phyloP scores from a whole-genome alignment of 2,113 vertebrate species.

The Pungitius pungitius region DNA sequence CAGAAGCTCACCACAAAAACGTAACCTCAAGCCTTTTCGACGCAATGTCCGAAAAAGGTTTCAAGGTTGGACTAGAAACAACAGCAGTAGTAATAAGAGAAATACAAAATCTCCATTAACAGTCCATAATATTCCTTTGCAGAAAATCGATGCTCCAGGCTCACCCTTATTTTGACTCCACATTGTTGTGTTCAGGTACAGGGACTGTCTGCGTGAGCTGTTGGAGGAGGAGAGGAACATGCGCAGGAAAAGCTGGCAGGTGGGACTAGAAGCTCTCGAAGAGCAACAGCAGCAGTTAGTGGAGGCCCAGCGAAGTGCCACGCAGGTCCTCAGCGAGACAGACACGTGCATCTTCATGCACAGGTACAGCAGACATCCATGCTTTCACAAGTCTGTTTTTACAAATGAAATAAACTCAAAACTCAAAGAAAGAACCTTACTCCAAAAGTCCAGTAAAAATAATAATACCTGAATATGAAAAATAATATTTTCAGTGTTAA shows the following conservation, averaged over 20 bases:
- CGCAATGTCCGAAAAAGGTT: not conserved
- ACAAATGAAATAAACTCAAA: not conserved
- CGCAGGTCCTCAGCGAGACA: slow-evolving; percentile 53
- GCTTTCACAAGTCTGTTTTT: not conserved
- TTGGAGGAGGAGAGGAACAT: slow-evolving; percentile 65
- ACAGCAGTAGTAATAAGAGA: not conserved
- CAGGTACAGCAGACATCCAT: slow-evolving; percentile 46
- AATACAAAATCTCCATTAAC: not conserved
- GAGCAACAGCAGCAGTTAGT: slow-evolving; percentile 67
- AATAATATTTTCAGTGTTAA: not conserved
- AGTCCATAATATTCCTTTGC: not conserved
- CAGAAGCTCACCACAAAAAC: not conserved
- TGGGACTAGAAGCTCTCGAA: slow-evolving; percentile 52
- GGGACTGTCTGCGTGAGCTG: slow-evolving; percentile 54
- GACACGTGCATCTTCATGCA: slow-evolving; percentile 71
- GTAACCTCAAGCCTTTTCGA: not conserved
- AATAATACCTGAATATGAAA: not conserved
- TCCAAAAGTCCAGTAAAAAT: not conserved
- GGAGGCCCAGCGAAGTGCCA: slow-evolving; percentile 56
- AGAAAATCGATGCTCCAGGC: not conserved
- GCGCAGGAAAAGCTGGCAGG: slow-evolving; percentile 63
- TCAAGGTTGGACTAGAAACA: not conserved
- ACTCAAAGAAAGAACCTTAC: not conserved
- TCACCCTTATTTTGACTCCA: not conserved
- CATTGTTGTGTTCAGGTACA: slow-evolving; percentile 59